Evolutionary conservation across 1,140 invertebrate species (phyloP).

Genomic region (Himalopsyche phryganea): DNA sequence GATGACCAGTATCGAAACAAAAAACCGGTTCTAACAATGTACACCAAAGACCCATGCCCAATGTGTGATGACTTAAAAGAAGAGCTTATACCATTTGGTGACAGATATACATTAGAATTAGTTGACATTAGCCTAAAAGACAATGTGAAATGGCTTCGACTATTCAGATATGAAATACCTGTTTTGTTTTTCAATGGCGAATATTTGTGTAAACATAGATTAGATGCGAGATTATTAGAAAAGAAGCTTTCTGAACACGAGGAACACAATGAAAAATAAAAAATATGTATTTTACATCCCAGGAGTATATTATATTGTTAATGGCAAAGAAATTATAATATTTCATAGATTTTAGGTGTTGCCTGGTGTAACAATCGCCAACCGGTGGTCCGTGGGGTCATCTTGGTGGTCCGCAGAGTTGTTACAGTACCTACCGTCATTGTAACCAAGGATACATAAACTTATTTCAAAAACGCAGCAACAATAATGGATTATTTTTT

Average conservation of each 20-base stretch:
- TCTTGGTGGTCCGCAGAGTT: too few species aligned
- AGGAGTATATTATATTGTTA: too few species aligned
- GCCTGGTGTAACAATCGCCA: too few species aligned
- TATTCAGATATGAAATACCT: conserved; percentile 84
- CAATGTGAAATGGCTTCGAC: conserved; percentile 67
- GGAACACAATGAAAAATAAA: too few species aligned
- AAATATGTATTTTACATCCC: too few species aligned
- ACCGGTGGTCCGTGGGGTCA: too few species aligned
- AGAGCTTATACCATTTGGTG: conserved; percentile 60
- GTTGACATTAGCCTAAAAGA: conserved; percentile 72
- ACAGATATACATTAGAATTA: conserved; percentile 62
- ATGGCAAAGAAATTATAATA: too few species aligned
- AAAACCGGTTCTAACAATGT: conserved; percentile 64
- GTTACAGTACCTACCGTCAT: too few species aligned
- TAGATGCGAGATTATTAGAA: conserved; percentile 58
- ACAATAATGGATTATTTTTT: too few species aligned
- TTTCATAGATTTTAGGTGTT: too few species aligned
- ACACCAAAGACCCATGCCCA: conserved; percentile 76
- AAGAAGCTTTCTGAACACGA: conserved; percentile 39
- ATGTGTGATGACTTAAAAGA: conserved; percentile 78
- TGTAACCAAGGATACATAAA: too few species aligned
- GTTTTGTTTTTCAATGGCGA: conserved; percentile 80
- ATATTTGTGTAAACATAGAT: conserved; percentile 79
- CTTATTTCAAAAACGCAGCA: too few species aligned
- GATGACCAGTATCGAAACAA: conserved; percentile 36